Conservation (phyloP, 2,888 invertebrate species). For the Trimorus sp. region DNA sequence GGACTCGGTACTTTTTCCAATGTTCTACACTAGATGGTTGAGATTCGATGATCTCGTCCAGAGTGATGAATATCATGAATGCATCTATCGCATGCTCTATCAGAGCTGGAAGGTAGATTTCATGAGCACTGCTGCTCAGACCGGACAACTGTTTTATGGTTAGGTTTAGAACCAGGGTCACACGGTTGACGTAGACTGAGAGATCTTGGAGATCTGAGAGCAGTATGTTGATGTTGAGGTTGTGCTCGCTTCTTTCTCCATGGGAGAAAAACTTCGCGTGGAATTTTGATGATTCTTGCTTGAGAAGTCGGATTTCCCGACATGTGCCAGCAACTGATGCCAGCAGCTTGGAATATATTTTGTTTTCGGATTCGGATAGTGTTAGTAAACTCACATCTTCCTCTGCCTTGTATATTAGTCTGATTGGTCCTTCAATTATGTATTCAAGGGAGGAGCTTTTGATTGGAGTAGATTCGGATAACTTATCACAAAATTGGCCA, state of each 20-base stretch:
- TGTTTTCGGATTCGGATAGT: constrained; percentile 91
- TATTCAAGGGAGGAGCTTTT: constrained; percentile 72
- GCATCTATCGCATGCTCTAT: constrained; percentile 86
- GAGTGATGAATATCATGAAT: constrained; percentile 85
- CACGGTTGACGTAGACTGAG: constrained; percentile 74
- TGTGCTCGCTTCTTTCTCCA: constrained; percentile 80
- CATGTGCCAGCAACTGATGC: constrained; percentile 90
- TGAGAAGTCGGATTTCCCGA: constrained; percentile 88
- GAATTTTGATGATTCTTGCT: constrained; percentile 86
- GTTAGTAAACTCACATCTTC: constrained; percentile 87
- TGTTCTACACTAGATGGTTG: constrained; percentile 85
- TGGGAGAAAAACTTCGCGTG: constrained; percentile 81
- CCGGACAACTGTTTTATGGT: constrained; percentile 76
- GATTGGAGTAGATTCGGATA: constrained; percentile 75
- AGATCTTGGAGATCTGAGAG: constrained; percentile 77
- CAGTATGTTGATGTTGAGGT: constrained; percentile 72
- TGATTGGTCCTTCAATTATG: constrained; percentile 77
- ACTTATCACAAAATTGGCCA: constrained; percentile 83
- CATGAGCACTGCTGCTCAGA: constrained; percentile 72
- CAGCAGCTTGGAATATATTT: constrained; percentile 89
- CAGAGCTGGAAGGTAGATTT: constrained; percentile 78
- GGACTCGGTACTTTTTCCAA: constrained; percentile 90
- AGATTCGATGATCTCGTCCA: constrained; percentile 86
- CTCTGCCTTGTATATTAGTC: constrained; percentile 81
- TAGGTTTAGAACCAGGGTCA: constrained; percentile 73